These are phyloP conservation scores for Leuciscus waleckii DNA, from an alignment of 2,797 vertebrate genomes.

Conservation along the genomic window DNA sequence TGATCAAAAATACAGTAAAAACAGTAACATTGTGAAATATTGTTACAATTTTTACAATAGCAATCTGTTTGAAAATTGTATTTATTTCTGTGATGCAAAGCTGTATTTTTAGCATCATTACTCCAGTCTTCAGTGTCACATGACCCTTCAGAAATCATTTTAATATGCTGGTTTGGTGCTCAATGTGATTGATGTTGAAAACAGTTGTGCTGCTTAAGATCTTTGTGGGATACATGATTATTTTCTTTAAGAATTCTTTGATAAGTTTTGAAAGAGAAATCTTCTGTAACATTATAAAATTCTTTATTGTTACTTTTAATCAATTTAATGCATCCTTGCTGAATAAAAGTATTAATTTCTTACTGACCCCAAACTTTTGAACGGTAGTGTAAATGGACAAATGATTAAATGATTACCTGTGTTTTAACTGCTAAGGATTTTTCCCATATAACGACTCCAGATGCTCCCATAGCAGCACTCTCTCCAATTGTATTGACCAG, in stretches of 20 bases:
- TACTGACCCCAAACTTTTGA: background rate
- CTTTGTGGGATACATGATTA: background rate
- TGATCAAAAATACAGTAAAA: background rate
- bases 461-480: constrained; percentile 84
- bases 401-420: constrained; percentile 55
- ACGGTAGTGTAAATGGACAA: background rate
- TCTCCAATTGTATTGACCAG: constrained; percentile 84
- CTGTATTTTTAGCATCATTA: background rate
- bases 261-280: background rate
- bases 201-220: background rate
- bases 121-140: background rate
- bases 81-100: background rate
- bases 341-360: background rate
- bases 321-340: background rate
- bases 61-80: background rate
- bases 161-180: background rate
- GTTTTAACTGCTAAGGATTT: constrained; percentile 64
- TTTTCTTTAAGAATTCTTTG: background rate
- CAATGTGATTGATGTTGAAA: too few species aligned
- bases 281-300: background rate
- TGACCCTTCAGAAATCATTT: background rate
- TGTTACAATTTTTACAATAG: background rate
- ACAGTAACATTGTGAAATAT: background rate
- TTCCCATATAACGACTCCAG: constrained; percentile 82
- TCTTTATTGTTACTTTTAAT: background rate